A percentile compares a stretch with the other conserved stretches of the same genome.
Evolutionary conservation across 2,797 vertebrate species (phyloP).

Genomic region (Poecilia picta): DNA sequence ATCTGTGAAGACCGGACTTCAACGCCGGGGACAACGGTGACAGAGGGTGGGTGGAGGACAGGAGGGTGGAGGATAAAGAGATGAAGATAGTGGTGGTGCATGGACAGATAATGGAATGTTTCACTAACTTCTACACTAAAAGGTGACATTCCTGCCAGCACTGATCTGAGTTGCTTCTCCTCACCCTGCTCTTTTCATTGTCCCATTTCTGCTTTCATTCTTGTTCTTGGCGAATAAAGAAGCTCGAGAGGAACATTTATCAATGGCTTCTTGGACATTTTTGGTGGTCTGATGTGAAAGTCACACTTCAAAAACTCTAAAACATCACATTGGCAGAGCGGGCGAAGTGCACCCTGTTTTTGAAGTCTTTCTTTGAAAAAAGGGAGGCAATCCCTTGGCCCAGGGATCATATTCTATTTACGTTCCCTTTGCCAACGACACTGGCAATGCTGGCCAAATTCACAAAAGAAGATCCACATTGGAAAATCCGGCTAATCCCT

Average conservation of each 20-base stretch:
- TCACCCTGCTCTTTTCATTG: constrained; percentile 25
- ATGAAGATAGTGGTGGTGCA: constrained; percentile 57
- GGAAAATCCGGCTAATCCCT: constrained; percentile 90
- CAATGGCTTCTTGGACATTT: constrained; percentile 67
- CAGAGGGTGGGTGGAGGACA: too few relatives aligned
- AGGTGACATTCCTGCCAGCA: constrained; percentile 18
- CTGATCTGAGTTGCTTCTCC: constrained; percentile 24
- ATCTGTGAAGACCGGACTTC: constrained; percentile 82
- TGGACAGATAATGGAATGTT: constrained; percentile 50
- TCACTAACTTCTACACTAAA: constrained; percentile 43
- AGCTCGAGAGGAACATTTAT: constrained; percentile 60
- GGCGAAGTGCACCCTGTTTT: constrained; percentile 81
- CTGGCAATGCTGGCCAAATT: constrained; percentile 87
- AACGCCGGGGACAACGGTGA: constrained; percentile 66
- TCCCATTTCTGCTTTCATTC: constrained; percentile 43
- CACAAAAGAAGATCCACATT: constrained; percentile 90
- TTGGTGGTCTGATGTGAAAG: constrained; percentile 78
- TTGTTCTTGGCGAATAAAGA: constrained; percentile 58
- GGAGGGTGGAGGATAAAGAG: constrained; percentile 60
- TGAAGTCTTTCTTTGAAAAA: constrained; percentile 88
- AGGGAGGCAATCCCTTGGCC: constrained; percentile 87
- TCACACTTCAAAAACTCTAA: constrained; percentile 74
- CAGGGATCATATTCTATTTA: constrained; percentile 89
- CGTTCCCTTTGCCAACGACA: constrained; percentile 86
- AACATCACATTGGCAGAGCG: constrained; percentile 77